Evolutionary conservation across 1,140 invertebrate species (phyloP).

Genomic region (Sycophila sp.): DNA sequence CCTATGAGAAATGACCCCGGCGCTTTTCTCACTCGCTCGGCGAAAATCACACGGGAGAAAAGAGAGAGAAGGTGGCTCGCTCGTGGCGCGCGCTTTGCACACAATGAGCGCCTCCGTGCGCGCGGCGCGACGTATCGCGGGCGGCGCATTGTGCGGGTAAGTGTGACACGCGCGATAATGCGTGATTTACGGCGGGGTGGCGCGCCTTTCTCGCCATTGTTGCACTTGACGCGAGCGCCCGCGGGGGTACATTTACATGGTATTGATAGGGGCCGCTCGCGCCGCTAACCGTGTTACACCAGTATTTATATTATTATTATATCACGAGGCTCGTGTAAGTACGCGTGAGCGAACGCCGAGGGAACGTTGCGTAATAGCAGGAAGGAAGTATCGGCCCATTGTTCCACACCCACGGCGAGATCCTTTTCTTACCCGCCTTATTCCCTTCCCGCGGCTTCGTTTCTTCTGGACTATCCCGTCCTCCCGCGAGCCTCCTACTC

Average conservation of each 20-base stretch:
- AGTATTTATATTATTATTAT: too few relatives aligned
- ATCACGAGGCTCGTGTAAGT: neutral
- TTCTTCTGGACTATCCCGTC: too few relatives aligned
- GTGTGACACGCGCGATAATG: conserved; percentile 13
- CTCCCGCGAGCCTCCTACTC: too few relatives aligned
- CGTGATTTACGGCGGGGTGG: conserved; percentile 17
- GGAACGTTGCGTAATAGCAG: neutral
- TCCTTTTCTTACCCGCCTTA: too few relatives aligned
- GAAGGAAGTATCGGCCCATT: conserved; percentile 14
- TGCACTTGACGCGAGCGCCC: conserved; percentile 4
- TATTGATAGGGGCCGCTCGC: too few relatives aligned
- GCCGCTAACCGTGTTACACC: conserved; percentile 4
- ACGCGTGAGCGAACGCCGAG: conserved; percentile 1
- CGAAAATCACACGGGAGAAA: neutral
- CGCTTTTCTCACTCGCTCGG: conserved; percentile 27
- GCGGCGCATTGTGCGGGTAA: conserved; percentile 4
- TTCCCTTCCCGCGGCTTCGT: neutral
- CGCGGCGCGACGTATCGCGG: neutral
- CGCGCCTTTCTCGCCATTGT: conserved; percentile 17
- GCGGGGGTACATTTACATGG: neutral
- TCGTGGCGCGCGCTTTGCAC: conserved; percentile 28
- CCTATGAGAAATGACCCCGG: conserved; percentile 29
- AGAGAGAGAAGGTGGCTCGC: too few relatives aligned
- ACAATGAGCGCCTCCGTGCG: conserved; percentile 10
- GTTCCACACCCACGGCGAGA: neutral